Percentiles rank a stretch among this genome's conserved stretches.
Evolutionary conservation across 2,113 vertebrate genomes (phyloP).

Genomic region (Haemorhous mexicanus): DNA sequence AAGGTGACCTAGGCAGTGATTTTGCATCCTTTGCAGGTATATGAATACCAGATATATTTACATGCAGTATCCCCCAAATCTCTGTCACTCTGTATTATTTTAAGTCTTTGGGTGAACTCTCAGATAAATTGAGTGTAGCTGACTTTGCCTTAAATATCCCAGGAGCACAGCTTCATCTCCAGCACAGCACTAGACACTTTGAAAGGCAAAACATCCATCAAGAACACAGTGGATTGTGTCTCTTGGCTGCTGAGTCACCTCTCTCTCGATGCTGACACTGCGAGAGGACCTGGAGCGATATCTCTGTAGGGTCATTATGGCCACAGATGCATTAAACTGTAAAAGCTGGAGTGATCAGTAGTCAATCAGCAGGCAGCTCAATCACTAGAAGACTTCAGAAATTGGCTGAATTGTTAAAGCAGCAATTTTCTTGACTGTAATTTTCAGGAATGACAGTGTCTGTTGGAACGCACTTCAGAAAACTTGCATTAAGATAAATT

Average conservation of each 20-base stretch:
- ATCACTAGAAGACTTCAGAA: not conserved
- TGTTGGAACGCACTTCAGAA: not conserved
- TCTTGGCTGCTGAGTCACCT: conserved; percentile 8
- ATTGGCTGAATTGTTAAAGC: not conserved
- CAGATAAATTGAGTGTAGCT: not conserved
- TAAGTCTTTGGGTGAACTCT: not conserved
- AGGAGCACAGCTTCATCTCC: not conserved
- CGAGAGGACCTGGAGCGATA: not conserved
- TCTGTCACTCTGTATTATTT: not conserved
- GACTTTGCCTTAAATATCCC: not conserved
- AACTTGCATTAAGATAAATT: not conserved
- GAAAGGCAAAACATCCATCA: not conserved
- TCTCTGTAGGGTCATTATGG: not conserved
- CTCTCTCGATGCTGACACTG: not conserved
- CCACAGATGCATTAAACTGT: not conserved
- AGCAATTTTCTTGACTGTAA: not conserved
- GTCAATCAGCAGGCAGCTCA: not conserved
- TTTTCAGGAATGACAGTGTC: not conserved
- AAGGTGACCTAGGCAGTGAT: not conserved
- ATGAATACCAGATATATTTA: not conserved
- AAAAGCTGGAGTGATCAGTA: not conserved
- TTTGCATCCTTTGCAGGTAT: not conserved
- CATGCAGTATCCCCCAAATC: not conserved
- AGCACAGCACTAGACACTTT: not conserved
- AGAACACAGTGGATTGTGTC: not conserved